phyloP scores from a whole-genome alignment of 2,797 vertebrate species.

The Rhodeus uyekii region DNA sequence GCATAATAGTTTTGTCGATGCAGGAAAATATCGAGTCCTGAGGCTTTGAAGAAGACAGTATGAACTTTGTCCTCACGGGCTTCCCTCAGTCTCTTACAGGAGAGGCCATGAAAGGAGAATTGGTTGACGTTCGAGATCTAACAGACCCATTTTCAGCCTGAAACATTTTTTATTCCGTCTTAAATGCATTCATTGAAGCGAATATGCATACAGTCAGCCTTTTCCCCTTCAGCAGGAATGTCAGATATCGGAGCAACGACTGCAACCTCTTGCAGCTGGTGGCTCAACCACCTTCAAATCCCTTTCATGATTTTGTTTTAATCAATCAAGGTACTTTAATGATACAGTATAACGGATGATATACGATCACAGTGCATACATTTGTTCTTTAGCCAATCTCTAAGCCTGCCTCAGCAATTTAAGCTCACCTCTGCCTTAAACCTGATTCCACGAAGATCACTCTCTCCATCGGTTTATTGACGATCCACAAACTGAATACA shows the following conservation, averaged over 20 bases:
- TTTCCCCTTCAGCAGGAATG: not conserved
- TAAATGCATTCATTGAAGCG: not conserved
- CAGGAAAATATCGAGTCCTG: conserved; percentile 17
- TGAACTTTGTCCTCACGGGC: conserved; percentile 14
- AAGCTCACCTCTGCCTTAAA: conserved; percentile 46
- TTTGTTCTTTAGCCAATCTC: conserved; percentile 8
- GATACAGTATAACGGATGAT: not conserved
- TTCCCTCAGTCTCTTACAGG: not conserved
- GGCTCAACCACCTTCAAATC: not conserved
- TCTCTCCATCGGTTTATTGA: conserved; percentile 50
- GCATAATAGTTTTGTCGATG: conserved; percentile 37
- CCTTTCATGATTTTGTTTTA: not conserved
- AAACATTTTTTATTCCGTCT: not conserved
- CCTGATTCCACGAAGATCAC: conserved; percentile 38
- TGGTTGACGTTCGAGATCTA: not conserved
- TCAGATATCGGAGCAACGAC: not conserved
- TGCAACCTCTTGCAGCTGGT: not conserved
- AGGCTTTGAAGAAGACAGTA: conserved; percentile 10
- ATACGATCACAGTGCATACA: not conserved
- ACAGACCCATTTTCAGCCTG: not conserved
- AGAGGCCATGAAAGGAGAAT: conserved; percentile 5
- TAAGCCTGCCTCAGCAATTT: conserved; percentile 28
- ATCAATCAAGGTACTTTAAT: conserved; percentile 4
- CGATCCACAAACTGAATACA: conserved; percentile 46
- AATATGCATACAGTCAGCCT: not conserved